Evolutionary conservation across 1,140 invertebrate species (phyloP).

Genomic region (Drosophila pectinifera): DNA sequence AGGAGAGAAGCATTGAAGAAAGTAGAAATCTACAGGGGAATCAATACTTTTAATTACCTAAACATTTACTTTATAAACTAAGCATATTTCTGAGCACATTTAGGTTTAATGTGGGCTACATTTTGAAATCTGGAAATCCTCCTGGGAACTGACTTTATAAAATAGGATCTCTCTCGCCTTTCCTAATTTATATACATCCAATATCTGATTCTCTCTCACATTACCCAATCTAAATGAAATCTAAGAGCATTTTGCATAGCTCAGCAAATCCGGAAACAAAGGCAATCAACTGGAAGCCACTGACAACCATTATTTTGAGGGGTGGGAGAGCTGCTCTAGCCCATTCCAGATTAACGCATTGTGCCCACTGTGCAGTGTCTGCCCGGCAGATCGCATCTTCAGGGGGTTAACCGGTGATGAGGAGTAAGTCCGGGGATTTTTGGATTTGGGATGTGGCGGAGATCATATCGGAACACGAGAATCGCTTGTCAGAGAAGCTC

Average conservation of each 20-base stretch:
- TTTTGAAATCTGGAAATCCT: too few species aligned
- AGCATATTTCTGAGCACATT: too few species aligned
- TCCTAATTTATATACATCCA: background rate
- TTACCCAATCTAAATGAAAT: conserved; percentile 42
- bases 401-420: conserved; percentile 2
- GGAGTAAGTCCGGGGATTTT: conserved; percentile 11
- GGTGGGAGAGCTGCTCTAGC: background rate
- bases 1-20: background rate
- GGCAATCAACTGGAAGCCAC: conserved; percentile 56
- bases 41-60: too few species aligned
- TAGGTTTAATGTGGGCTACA: too few species aligned
- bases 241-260: conserved; percentile 22
- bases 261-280: conserved; percentile 41
- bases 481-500: conserved; percentile 67
- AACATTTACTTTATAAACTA: too few species aligned
- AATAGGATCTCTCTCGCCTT: too few species aligned
- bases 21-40: background rate
- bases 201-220: conserved; percentile 15
- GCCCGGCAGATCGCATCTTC: conserved; percentile 36
- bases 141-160: conserved; percentile 4
- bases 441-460: conserved; percentile 37
- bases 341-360: conserved; percentile 35
- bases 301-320: conserved; percentile 19
- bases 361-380: conserved; percentile 59
- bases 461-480: conserved; percentile 64